phyloP scores from a whole-genome alignment of 2,888 invertebrate genomes.

The Mellilla xanthometata region DNA sequence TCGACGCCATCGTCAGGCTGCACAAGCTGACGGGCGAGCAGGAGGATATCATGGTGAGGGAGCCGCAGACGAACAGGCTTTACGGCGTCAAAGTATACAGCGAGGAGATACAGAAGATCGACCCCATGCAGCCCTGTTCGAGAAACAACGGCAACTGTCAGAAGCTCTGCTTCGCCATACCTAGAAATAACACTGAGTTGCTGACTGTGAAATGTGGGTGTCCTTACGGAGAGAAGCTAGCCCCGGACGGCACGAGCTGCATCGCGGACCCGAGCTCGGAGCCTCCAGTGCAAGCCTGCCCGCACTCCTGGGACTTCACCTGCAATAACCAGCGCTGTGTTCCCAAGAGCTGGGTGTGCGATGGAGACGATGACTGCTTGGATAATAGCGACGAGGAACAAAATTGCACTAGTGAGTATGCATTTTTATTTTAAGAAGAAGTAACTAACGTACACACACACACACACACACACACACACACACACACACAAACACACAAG shows the following conservation, averaged over 20 bases:
- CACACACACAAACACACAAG: no score
- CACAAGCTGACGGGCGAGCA: constrained; percentile 94
- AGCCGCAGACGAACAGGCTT: constrained; percentile 94
- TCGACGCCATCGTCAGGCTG: constrained; percentile 95
- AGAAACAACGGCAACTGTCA: constrained; percentile 95
- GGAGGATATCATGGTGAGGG: constrained; percentile 92
- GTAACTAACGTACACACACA: no score
- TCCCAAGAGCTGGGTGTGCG: constrained; percentile 97
- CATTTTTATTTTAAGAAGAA: no score
- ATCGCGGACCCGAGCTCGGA: constrained; percentile 91
- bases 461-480: no score
- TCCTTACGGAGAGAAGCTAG: constrained; percentile 94
- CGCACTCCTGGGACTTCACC: constrained; percentile 96
- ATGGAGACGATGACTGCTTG: constrained; percentile 97
- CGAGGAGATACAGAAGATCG: constrained; percentile 87
- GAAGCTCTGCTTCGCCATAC: constrained; percentile 97
- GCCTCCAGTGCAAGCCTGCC: constrained; percentile 94
- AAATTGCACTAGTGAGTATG: constrained; percentile 93
- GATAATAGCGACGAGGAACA: constrained; percentile 98
- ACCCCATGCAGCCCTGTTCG: constrained; percentile 90
- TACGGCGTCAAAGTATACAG: constrained; percentile 96
- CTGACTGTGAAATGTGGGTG: constrained; percentile 92
- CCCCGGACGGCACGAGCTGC: constrained; percentile 87
- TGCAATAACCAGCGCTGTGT: constrained; percentile 96
- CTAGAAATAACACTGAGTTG: constrained; percentile 80